phyloP scores from a whole-genome alignment of 1,140 invertebrate species.

The honey bee (Apis mellifera) region DNA sequence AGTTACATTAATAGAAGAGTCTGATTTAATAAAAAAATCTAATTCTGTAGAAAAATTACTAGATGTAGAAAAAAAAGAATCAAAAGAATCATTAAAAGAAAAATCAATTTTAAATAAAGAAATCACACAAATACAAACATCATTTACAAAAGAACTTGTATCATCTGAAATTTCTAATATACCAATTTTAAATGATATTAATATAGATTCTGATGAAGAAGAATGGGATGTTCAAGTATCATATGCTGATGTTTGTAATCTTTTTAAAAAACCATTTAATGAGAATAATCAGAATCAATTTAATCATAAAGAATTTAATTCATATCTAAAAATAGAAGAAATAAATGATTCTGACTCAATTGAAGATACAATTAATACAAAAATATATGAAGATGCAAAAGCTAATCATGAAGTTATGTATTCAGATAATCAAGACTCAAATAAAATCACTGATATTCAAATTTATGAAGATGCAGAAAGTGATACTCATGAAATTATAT shows the following conservation, averaged over 20 bases:
- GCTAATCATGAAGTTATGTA: background rate
- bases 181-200: constrained; percentile 51
- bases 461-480: too few relatives aligned
- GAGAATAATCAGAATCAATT: background rate
- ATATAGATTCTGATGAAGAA: constrained; percentile 43
- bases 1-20: too few relatives aligned
- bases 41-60: too few relatives aligned
- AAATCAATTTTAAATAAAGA: background rate
- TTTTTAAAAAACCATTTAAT: background rate
- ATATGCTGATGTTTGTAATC: background rate
- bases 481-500: background rate
- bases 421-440: background rate
- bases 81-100: background rate
- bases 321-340: background rate
- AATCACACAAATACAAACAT: background rate
- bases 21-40: too few relatives aligned
- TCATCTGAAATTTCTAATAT: background rate
- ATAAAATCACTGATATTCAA: too few relatives aligned
- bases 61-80: background rate
- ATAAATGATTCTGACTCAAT: background rate
- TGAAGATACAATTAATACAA: background rate
- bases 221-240: constrained; percentile 43
- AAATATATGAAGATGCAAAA: background rate
- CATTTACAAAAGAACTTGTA: background rate
- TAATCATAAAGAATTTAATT: background rate